phyloP scores from a whole-genome alignment of 1,140 invertebrate species.

The Drosophila leontia region DNA sequence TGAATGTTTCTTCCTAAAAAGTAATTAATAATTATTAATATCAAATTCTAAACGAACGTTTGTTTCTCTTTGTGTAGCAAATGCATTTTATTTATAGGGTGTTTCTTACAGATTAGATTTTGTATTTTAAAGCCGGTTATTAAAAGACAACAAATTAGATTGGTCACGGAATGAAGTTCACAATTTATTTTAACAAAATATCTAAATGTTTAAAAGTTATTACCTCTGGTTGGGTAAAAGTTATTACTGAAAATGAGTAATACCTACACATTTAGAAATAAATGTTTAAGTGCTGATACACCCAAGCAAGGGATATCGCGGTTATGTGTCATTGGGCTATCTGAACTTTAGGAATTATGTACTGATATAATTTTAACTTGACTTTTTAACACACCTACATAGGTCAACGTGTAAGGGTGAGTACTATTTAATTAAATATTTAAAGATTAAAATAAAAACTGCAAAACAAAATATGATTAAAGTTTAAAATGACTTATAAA shows the following conservation, averaged over 20 bases:
- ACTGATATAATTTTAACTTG: neutral
- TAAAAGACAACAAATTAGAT: neutral
- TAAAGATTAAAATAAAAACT: no score
- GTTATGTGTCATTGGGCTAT: constrained; percentile 1
- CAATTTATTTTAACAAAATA: neutral
- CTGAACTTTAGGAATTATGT: neutral
- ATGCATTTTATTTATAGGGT: neutral
- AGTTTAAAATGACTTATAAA: neutral
- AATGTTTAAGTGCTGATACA: neutral
- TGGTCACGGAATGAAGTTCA: neutral
- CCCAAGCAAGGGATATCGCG: neutral
- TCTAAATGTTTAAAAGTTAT: neutral
- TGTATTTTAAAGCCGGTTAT: neutral
- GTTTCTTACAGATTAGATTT: constrained; percentile 8
- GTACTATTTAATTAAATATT: neutral
- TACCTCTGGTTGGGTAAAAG: neutral
- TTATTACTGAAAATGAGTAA: constrained; percentile 11
- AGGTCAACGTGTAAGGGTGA: neutral
- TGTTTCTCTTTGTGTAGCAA: neutral
- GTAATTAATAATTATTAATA: neutral
- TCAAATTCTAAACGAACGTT: neutral
- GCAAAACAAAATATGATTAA: no score
- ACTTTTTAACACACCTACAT: neutral
- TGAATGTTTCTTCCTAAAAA: neutral
- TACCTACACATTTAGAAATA: neutral